phyloP scores from a whole-genome alignment of 2,797 vertebrate genomes.

The Melanotaenia nigrans region DNA sequence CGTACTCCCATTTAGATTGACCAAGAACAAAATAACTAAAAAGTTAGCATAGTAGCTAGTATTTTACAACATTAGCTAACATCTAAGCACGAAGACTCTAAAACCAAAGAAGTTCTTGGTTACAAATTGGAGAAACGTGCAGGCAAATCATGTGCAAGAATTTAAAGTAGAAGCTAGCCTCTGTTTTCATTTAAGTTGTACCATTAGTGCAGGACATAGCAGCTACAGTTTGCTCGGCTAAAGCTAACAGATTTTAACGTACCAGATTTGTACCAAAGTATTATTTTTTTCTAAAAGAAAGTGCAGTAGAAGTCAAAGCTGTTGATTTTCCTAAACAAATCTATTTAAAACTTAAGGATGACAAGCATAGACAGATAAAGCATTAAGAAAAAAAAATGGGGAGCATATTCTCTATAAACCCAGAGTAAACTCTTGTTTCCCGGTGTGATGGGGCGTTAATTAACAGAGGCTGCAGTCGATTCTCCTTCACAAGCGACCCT shows the following conservation, averaged over 20 bases:
- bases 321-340: not conserved
- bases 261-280: not conserved
- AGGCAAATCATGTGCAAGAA: too few species aligned
- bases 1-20: conserved; percentile 6
- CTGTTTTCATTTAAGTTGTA: not conserved
- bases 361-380: not conserved
- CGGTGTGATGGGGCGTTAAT: conserved; percentile 74
- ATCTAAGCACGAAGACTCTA: too few species aligned
- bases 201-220: not conserved
- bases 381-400: not conserved
- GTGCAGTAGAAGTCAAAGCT: not conserved
- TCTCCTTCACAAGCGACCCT: conserved; percentile 73
- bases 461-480: conserved; percentile 79
- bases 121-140: too few species aligned
- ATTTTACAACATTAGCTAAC: too few species aligned
- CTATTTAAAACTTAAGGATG: not conserved
- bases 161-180: too few species aligned
- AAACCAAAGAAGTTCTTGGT: too few species aligned
- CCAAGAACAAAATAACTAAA: not conserved
- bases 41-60: not conserved
- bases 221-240: not conserved
- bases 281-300: not conserved
- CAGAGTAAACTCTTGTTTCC: conserved; percentile 19
- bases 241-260: not conserved
- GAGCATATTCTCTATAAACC: conserved; percentile 8